phyloP scores from a whole-genome alignment of 2,113 vertebrate genomes.

The Dolichallabes microphthalmus region DNA sequence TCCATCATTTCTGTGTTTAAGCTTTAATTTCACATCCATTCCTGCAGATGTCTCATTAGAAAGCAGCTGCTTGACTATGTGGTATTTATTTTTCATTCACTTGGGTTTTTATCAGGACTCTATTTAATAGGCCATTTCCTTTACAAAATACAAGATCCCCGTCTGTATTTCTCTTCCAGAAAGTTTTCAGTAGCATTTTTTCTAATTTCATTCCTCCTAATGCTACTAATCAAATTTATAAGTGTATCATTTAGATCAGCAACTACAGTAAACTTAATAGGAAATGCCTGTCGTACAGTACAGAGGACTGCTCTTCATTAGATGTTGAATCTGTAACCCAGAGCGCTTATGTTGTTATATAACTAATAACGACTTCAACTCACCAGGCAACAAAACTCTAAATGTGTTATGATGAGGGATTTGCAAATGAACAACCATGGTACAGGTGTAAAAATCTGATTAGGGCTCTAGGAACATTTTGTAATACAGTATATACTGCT shows the following conservation, averaged over 20 bases:
- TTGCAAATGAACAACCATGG: slow-evolving; percentile 26
- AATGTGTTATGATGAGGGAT: slow-evolving; percentile 21
- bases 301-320: not conserved
- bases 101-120: not conserved
- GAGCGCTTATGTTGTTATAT: not conserved
- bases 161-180: not conserved
- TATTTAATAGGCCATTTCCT: not conserved
- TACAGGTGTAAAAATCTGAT: not conserved
- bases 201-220: not conserved
- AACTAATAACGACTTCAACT: slow-evolving; percentile 11
- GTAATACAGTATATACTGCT: not conserved
- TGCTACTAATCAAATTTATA: not conserved
- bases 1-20: not conserved
- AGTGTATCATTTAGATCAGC: not conserved
- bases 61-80: not conserved
- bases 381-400: not conserved
- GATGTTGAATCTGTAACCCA: not conserved
- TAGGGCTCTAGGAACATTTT: not conserved
- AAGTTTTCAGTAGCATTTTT: not conserved
- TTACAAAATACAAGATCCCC: not conserved
- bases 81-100: not conserved
- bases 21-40: not conserved
- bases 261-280: not conserved
- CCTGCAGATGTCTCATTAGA: not conserved
- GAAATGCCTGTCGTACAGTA: not conserved